Conservation (phyloP, 2,888 invertebrate species). For the Eristalis pertinax region DNA sequence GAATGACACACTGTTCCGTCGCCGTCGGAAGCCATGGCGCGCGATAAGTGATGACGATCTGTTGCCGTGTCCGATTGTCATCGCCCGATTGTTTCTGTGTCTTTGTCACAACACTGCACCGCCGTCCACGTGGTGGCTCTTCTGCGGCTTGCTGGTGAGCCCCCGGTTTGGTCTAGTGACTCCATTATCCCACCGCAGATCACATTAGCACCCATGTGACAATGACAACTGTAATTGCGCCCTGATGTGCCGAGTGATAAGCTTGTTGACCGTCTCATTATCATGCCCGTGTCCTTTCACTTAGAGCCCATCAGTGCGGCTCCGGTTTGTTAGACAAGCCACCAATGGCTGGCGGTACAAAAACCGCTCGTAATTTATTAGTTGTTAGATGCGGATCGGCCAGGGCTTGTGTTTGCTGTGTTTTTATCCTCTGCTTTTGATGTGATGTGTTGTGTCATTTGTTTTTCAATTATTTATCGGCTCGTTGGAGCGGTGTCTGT, state of each 20-base stretch:
- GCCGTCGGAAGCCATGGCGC: background rate
- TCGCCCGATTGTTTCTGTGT: background rate
- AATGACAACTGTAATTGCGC: conserved; percentile 20
- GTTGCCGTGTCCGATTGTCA: background rate
- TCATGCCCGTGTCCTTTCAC: background rate
- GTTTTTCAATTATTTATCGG: conserved; percentile 24
- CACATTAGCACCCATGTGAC: conserved; percentile 16
- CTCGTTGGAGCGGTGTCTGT: conserved; percentile 2
- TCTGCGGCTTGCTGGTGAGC: background rate
- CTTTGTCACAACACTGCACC: background rate
- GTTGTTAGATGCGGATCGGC: background rate
- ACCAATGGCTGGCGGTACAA: conserved; percentile 3
- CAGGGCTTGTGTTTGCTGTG: background rate
- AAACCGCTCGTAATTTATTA: conserved; percentile 37
- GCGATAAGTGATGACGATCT: conserved; percentile 8
- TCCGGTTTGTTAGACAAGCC: conserved; percentile 25
- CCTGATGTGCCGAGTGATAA: conserved; percentile 11
- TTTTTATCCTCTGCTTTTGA: too few species aligned
- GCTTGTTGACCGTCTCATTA: background rate
- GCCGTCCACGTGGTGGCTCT: background rate
- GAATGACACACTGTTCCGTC: background rate
- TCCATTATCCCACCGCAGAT: background rate
- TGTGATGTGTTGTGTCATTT: background rate
- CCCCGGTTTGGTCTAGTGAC: background rate
- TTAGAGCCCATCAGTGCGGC: background rate